These are phyloP conservation scores for Encarsia formosa DNA, from an alignment of 2,888 invertebrate species.

Conservation along the genomic window DNA sequence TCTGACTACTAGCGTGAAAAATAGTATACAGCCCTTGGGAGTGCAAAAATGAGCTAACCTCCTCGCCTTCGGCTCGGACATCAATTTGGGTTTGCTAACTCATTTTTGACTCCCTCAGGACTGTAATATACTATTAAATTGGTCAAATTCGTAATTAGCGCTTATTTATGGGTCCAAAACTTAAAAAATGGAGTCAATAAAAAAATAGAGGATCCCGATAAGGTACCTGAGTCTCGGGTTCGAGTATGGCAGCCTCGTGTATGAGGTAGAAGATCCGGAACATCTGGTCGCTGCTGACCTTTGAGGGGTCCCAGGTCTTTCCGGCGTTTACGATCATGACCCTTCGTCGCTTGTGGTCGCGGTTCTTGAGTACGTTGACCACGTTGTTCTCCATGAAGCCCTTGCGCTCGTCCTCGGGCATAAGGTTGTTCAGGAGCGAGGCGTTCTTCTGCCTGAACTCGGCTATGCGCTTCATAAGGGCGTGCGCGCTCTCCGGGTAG, in stretches of 20 bases:
- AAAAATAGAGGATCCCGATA: no score
- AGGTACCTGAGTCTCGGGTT: conserved; percentile 72
- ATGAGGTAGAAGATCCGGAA: conserved; percentile 77
- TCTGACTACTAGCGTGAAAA: no score
- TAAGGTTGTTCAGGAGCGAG: conserved; percentile 60
- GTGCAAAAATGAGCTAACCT: no score
- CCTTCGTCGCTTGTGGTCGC: conserved; percentile 73
- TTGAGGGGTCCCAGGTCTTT: conserved; percentile 71
- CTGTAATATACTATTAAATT: no score
- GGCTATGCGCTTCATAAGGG: conserved; percentile 74
- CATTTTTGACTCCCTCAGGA: no score
- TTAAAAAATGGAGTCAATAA: no score
- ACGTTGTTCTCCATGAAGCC: conserved; percentile 69
- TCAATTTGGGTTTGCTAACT: no score
- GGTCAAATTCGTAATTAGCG: no score
- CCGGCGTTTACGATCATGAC: conserved; percentile 72
- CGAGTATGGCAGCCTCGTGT: conserved; percentile 72
- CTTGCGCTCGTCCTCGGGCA: conserved; percentile 65
- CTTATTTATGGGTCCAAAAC: not conserved
- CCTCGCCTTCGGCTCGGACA: no score
- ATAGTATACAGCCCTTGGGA: no score
- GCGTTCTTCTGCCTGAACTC: conserved; percentile 72
- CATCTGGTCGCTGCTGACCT: conserved; percentile 69
- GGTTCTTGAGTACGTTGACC: conserved; percentile 71
- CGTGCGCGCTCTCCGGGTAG: conserved; percentile 76